Conservation (phyloP, 2,113 vertebrate species). For the Saimiri boliviensis region DNA sequence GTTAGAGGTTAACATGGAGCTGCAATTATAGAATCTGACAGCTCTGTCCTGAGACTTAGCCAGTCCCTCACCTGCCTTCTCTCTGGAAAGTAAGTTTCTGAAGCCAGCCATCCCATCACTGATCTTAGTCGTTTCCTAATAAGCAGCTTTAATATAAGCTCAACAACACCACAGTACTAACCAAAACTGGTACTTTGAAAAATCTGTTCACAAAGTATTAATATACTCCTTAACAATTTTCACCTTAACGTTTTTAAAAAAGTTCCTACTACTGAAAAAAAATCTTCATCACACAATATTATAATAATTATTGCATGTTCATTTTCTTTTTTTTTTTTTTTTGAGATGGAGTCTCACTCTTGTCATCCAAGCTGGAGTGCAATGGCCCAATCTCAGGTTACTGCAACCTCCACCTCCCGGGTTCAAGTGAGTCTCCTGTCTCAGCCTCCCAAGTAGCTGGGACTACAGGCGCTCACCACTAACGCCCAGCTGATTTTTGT, state of each 20-base stretch:
- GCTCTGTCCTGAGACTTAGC: neutral
- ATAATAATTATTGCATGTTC: neutral
- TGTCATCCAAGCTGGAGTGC: too few relatives aligned
- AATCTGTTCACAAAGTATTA: too few relatives aligned
- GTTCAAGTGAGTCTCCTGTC: too few relatives aligned
- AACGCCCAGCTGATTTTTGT: too few relatives aligned
- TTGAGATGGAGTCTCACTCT: too few relatives aligned
- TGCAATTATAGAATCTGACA: fast-evolving
- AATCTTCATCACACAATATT: neutral
- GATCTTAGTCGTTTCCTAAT: neutral
- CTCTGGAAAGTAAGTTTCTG: neutral
- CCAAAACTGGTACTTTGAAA: neutral
- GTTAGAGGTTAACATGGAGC: neutral
- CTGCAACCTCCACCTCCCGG: too few relatives aligned
- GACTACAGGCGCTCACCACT: too few relatives aligned
- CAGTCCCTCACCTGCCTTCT: neutral
- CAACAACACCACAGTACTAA: neutral
- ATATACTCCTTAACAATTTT: neutral
- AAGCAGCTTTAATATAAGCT: neutral
- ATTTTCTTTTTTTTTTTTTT: neutral
- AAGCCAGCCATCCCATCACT: neutral
- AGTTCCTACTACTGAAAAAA: neutral
- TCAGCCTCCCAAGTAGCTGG: too few relatives aligned
- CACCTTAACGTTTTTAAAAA: neutral
- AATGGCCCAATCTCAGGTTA: too few relatives aligned